Conservation (phyloP, 2,797 vertebrate genomes). For the Gallirallus australis region DNA sequence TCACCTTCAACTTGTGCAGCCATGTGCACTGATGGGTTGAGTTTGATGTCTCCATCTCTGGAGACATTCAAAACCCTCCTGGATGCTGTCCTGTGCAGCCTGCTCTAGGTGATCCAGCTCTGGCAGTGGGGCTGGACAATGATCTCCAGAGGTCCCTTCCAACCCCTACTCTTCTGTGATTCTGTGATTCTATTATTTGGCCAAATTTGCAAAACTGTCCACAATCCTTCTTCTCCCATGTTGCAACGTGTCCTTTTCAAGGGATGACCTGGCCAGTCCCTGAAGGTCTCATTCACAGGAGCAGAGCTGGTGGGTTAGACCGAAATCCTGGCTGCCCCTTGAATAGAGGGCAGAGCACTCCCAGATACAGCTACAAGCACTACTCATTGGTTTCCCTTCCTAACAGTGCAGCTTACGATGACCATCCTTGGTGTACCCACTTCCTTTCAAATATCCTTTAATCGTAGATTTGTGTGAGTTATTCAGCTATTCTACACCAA, state of each 20-base stretch:
- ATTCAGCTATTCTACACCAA: neutral
- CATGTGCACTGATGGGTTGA: no score
- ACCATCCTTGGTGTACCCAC: neutral
- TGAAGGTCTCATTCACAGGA: neutral
- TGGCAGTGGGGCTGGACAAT: no score
- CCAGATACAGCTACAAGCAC: neutral
- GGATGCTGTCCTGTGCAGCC: no score
- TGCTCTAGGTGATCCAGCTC: no score
- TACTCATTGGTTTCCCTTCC: neutral
- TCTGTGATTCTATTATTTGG: neutral
- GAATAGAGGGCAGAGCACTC: neutral
- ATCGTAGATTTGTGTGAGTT: neutral
- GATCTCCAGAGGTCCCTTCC: no score
- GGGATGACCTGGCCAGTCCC: neutral
- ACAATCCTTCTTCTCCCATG: neutral
- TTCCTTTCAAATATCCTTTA: neutral
- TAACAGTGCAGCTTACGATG: neutral
- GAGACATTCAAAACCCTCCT: no score
- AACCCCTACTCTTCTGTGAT: no score
- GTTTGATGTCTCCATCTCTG: no score
- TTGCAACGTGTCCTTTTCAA: neutral
- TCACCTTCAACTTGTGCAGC: neutral
- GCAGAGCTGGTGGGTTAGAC: neutral
- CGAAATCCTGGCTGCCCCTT: neutral
- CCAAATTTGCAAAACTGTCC: accelerated